Percentiles rank a stretch among this genome's conserved stretches.
phyloP scores from a whole-genome alignment of 1,140 invertebrate species.

The Telenomus remus region DNA sequence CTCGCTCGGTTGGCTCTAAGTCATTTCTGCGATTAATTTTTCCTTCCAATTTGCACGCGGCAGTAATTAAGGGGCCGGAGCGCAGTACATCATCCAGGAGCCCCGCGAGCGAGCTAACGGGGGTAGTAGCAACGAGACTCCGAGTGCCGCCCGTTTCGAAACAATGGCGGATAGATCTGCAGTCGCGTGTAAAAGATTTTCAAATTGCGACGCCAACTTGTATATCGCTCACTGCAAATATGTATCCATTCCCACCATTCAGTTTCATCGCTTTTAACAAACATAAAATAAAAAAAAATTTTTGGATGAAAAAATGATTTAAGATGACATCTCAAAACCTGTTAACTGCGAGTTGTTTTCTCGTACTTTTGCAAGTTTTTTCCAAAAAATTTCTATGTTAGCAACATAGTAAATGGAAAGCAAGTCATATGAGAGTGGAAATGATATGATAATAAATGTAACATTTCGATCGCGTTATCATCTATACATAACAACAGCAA shows the following conservation, averaged over 20 bases:
- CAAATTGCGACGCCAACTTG: constrained; percentile 43
- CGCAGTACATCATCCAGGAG: constrained; percentile 73
- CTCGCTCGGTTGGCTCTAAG: constrained; percentile 70
- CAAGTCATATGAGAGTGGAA: too few relatives aligned
- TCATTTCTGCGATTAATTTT: constrained; percentile 78
- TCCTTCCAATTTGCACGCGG: constrained; percentile 77
- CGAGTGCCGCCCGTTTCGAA: constrained; percentile 66
- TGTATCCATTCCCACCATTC: constrained; percentile 27
- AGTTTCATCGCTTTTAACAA: not conserved
- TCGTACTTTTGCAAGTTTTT: too few relatives aligned
- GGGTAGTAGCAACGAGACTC: constrained; percentile 54
- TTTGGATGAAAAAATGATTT: too few relatives aligned
- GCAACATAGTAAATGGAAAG: too few relatives aligned
- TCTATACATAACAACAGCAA: constrained; percentile 2
- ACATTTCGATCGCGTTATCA: constrained; percentile 1
- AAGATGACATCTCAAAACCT: too few relatives aligned
- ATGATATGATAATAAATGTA: not conserved
- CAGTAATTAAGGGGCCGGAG: constrained; percentile 75
- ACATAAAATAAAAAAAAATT: constrained; percentile 23
- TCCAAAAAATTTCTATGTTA: too few relatives aligned
- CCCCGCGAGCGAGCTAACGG: constrained; percentile 61
- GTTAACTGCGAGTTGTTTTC: too few relatives aligned
- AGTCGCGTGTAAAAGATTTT: constrained; percentile 56
- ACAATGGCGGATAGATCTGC: constrained; percentile 69
- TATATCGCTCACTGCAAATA: constrained; percentile 29